Evolutionary conservation across 1,140 invertebrate species (phyloP).

Genomic region (Orchestia grillus): DNA sequence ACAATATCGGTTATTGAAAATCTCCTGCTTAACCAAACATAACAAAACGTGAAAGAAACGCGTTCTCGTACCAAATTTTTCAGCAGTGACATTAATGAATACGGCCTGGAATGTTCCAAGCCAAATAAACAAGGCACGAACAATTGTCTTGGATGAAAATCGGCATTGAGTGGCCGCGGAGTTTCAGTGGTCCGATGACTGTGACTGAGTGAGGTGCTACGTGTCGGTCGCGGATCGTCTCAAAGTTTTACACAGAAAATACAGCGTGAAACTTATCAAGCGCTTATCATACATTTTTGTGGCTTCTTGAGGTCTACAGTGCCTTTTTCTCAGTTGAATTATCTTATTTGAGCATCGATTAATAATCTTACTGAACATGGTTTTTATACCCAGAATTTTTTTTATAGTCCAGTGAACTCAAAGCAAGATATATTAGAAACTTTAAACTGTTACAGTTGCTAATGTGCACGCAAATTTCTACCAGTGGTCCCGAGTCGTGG

Average conservation of each 20-base stretch:
- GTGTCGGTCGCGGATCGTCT: background rate
- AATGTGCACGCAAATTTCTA: background rate
- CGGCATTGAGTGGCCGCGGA: background rate
- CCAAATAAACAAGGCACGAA: background rate
- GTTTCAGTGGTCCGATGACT: slow-evolving; percentile 20
- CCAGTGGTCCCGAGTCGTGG: background rate
- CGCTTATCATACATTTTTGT: background rate
- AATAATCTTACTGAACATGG: background rate
- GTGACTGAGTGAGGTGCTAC: background rate
- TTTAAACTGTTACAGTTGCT: background rate
- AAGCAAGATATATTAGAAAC: background rate
- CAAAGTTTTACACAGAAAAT: background rate
- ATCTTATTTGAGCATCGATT: background rate
- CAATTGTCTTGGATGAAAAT: background rate
- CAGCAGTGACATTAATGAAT: background rate
- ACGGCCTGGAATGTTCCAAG: background rate
- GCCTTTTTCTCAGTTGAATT: background rate
- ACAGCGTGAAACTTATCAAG: background rate
- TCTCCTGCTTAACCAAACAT: background rate
- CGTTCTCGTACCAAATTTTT: background rate
- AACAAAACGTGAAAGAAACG: background rate
- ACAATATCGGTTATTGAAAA: background rate
- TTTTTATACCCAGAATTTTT: background rate
- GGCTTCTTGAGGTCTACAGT: background rate
- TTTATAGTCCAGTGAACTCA: background rate